Conservation (phyloP, 2,888 invertebrate genomes). For the Eubasilissa splendida region DNA sequence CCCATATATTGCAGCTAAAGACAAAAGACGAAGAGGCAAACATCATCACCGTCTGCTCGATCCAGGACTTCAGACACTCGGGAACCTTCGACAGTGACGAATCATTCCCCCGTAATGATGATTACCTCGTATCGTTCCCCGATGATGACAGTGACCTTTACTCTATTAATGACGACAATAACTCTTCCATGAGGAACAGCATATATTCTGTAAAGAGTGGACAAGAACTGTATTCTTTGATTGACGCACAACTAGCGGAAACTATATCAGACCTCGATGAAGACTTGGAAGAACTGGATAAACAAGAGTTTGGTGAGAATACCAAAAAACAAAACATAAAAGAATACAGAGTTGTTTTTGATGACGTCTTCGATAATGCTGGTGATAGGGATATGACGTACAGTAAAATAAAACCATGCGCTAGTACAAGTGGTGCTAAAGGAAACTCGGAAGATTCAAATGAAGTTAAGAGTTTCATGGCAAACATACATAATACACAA, state of each 20-base stretch:
- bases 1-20: conserved; percentile 52
- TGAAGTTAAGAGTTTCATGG: too few relatives aligned
- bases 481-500: conserved; percentile 8
- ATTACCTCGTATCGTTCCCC: conserved; percentile 66
- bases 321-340: not conserved
- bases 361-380: conserved; percentile 1
- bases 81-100: conserved; percentile 60
- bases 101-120: conserved; percentile 62
- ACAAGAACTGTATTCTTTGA: conserved; percentile 48
- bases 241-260: conserved; percentile 53
- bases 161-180: conserved; percentile 56
- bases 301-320: conserved; percentile 10
- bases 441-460: not conserved
- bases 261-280: conserved; percentile 48
- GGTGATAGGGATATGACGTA: not conserved
- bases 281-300: conserved; percentile 49
- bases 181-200: conserved; percentile 46
- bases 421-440: not conserved
- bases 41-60: conserved; percentile 54
- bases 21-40: conserved; percentile 54
- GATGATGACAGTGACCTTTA: conserved; percentile 64
- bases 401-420: not conserved
- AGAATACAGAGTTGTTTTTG: not conserved
- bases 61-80: conserved; percentile 55
- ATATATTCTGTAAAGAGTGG: conserved; percentile 54